These are phyloP conservation scores for Habroteleia sp. DNA, from an alignment of 2,888 invertebrate genomes.

Conservation along the genomic window DNA sequence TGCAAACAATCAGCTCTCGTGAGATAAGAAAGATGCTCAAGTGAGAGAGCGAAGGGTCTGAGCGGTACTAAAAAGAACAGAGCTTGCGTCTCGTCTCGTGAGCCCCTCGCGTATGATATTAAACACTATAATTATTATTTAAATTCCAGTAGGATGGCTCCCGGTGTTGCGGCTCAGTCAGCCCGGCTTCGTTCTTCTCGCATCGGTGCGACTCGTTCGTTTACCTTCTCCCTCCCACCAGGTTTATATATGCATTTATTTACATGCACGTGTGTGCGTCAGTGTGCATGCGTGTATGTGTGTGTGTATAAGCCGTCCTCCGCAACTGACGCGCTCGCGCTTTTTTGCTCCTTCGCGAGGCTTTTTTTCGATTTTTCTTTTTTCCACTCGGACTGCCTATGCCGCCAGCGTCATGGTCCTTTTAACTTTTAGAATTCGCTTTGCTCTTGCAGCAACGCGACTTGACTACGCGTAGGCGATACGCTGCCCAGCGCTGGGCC, in stretches of 20 bases:
- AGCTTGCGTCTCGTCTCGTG: conserved; percentile 52
- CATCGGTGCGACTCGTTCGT: conserved; percentile 46
- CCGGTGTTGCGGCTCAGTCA: conserved; percentile 76
- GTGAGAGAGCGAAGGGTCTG: conserved; percentile 42
- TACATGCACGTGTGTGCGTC: background rate
- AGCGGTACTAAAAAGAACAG: conserved; percentile 31
- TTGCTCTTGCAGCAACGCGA: conserved; percentile 72
- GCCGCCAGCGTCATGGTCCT: conserved; percentile 69
- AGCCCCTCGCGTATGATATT: conserved; percentile 76
- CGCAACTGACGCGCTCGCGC: conserved; percentile 46
- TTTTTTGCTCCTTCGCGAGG: conserved; percentile 24
- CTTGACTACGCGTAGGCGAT: conserved; percentile 75
- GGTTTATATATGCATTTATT: conserved; percentile 9
- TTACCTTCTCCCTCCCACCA: conserved; percentile 44
- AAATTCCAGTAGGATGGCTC: conserved; percentile 81
- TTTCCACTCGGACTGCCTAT: conserved; percentile 49
- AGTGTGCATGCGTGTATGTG: background rate
- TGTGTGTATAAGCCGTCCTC: conserved; percentile 23
- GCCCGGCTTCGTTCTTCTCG: conserved; percentile 62
- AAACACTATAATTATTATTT: conserved; percentile 81
- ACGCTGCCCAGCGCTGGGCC: conserved; percentile 54
- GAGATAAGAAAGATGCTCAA: conserved; percentile 42
- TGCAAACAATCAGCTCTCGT: conserved; percentile 32
- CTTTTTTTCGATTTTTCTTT: conserved; percentile 32
- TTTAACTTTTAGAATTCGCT: conserved; percentile 78